Conservation (phyloP, 2,888 invertebrate species). For the Lasioglossum figueresi region DNA sequence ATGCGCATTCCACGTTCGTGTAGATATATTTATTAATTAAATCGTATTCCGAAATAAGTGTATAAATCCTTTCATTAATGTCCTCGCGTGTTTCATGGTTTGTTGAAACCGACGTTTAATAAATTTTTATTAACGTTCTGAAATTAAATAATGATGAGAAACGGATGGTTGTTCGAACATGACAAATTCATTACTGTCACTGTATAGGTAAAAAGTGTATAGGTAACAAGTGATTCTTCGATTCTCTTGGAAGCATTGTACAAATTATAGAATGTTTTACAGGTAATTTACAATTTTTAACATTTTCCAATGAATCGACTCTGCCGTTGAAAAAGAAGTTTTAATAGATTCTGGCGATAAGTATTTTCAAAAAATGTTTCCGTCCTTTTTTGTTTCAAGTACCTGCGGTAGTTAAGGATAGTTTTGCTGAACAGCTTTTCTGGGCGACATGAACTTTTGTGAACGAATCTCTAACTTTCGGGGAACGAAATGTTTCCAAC, state of each 20-base stretch:
- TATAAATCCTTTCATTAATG: background rate
- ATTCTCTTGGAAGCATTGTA: background rate
- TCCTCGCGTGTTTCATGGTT: background rate
- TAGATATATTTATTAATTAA: background rate
- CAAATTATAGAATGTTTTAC: background rate
- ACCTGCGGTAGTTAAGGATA: background rate
- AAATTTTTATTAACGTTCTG: background rate
- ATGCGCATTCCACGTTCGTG: background rate
- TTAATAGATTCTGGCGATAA: background rate
- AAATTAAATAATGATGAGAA: background rate
- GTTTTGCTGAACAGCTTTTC: constrained; percentile 3
- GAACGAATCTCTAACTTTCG: background rate
- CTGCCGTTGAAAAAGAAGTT: background rate
- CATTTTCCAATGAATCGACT: background rate
- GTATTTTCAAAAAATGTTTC: background rate
- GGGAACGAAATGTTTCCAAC: background rate
- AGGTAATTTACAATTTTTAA: background rate
- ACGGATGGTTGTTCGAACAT: background rate
- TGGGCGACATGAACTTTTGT: background rate
- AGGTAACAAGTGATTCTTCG: too few relatives aligned
- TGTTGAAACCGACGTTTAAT: background rate
- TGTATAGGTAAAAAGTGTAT: background rate
- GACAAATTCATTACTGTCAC: background rate
- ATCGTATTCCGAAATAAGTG: background rate
- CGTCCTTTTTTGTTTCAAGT: background rate